Conservation (phyloP, 2,888 invertebrate species). For the Leptopterna dolabrata region DNA sequence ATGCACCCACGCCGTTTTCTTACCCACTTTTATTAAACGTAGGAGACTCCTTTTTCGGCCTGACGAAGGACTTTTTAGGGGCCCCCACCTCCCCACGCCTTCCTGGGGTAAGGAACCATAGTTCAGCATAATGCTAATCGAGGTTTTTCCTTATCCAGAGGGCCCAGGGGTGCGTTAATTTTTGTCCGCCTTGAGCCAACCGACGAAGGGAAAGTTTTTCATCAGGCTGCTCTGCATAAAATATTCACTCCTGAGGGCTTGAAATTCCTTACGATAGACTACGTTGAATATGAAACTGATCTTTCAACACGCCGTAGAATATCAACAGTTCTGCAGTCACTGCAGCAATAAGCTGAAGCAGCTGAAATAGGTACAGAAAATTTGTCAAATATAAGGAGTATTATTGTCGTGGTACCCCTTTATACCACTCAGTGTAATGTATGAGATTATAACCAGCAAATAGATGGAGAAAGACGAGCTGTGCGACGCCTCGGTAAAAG, state of each 20-base stretch:
- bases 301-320: too few relatives aligned
- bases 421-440: too few relatives aligned
- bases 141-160: slow-evolving; percentile 30
- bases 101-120: not conserved
- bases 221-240: not conserved
- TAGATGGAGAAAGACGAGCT: too few relatives aligned
- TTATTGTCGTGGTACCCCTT: too few relatives aligned
- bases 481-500: too few relatives aligned
- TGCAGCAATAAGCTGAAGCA: too few relatives aligned
- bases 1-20: slow-evolving; percentile 45
- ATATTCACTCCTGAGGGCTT: not conserved
- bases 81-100: not conserved
- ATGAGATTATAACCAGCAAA: too few relatives aligned
- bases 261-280: not conserved
- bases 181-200: not conserved
- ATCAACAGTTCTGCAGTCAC: too few relatives aligned
- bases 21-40: slow-evolving; percentile 47
- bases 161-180: slow-evolving; percentile 32
- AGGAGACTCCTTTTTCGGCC: slow-evolving; percentile 25
- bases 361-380: too few relatives aligned
- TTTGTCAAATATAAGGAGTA: too few relatives aligned
- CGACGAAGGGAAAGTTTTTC: not conserved
- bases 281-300: too few relatives aligned
- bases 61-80: slow-evolving; percentile 35
- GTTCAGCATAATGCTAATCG: slow-evolving; percentile 52